Evolutionary conservation across 2,797 vertebrate species (phyloP), one percentile per base, ranked within the genome.

Genomic region (Fistularia tabacaria): DNA sequence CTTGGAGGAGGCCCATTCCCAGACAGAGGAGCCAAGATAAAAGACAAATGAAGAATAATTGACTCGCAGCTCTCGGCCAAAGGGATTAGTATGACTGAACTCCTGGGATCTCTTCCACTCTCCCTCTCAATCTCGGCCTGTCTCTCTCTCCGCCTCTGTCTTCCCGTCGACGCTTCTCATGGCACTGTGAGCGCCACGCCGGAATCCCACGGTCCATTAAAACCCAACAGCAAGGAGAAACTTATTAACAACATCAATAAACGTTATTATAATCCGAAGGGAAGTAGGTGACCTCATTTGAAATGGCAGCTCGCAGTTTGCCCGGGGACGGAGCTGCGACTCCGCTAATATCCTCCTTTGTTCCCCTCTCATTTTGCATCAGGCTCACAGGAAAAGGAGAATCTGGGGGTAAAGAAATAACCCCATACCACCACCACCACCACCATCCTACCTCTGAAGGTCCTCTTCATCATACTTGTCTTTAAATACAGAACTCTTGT

Each of bases 1-100:
- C 69, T 81, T 58, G 57, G 76, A 81, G 76, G 71, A 81, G 76
- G 51, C 60, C 50, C 52, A 50, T 76, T 80, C 77, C 63, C 73
- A 82, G 84, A 83, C 81, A 79, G 72, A 62, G 66, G 74, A 64
- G 75, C 68, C 62, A 53, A 84, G 79, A 85, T 85, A 82, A 87
- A 88, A 88, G 86, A 85, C 88, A 86, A 89, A 90, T 85, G 81
- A 83, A 88, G 85, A 88, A 88, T 88, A 88, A 90, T 87, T 88
- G 88, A 88, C 85, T 86, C 77, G 7, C 77, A 79, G 84, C 84
- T 85, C 80, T 80, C 62, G 46, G 77, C 81, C 83, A 85, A 81
- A 81, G 79, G 84, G 85, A 88, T 88, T 88, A 88, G 80, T 81
- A 76, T 78, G 82, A 81, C 80, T 72, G 73, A 84, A 83, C 80